These are phyloP conservation scores for Neosalanx taihuensis DNA, from an alignment of 2,797 vertebrate genomes.

Conservation along the genomic window DNA sequence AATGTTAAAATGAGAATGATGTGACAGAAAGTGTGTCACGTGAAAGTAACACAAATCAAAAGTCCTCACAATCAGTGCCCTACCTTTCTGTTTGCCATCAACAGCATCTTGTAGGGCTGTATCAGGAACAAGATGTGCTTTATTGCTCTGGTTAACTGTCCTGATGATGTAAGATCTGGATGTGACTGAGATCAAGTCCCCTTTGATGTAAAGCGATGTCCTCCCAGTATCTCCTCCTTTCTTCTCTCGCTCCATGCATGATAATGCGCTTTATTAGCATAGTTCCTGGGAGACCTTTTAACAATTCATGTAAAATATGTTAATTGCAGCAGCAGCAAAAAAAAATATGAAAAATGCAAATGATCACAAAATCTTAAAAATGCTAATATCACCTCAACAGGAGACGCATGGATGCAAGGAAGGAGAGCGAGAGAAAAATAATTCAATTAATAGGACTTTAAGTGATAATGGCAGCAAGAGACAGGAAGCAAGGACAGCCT, in stretches of 20 bases:
- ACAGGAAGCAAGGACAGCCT: slow-evolving; percentile 9
- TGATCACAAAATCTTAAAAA: slow-evolving; percentile 62
- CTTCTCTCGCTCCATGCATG: slow-evolving; percentile 25
- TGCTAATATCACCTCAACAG: slow-evolving; percentile 67
- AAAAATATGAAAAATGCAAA: slow-evolving; percentile 63
- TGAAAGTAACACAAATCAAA: no score
- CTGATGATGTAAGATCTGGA: slow-evolving; percentile 22
- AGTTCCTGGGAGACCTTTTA: slow-evolving; percentile 62
- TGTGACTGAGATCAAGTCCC: slow-evolving; percentile 23
- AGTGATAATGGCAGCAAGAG: slow-evolving; percentile 44
- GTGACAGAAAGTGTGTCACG: no score
- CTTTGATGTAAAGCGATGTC: slow-evolving; percentile 38
- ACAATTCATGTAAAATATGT: slow-evolving; percentile 61
- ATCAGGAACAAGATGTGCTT: not conserved
- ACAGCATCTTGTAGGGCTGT: not conserved
- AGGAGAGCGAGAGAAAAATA: slow-evolving; percentile 39
- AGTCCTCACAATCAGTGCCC: no score
- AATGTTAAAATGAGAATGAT: no score
- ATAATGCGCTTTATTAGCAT: slow-evolving; percentile 55
- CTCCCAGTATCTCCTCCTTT: slow-evolving; percentile 20
- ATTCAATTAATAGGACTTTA: slow-evolving; percentile 70
- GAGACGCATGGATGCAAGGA: slow-evolving; percentile 63
- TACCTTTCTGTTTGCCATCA: no score
- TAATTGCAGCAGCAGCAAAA: slow-evolving; percentile 71
- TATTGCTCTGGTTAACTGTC: slow-evolving; percentile 10